phyloP scores from a whole-genome alignment of 2,113 vertebrate species.

The Cephalopholis sonnerati region DNA sequence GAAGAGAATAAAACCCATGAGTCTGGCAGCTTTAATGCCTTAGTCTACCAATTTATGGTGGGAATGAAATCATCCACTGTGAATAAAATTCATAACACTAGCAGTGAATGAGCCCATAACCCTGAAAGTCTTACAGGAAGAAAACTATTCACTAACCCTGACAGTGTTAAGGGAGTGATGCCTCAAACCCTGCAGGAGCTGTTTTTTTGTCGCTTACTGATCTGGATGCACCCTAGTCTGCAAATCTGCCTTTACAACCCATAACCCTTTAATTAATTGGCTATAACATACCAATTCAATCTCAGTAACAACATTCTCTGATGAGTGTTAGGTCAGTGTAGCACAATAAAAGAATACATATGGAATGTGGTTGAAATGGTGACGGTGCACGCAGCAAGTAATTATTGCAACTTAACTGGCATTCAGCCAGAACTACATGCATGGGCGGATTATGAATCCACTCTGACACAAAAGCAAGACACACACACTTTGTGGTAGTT shows the following conservation, averaged over 20 bases:
- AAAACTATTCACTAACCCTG: neutral
- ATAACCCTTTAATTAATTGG: neutral
- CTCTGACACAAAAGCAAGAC: too few relatives aligned
- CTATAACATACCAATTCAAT: neutral
- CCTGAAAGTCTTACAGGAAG: neutral
- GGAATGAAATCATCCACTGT: constrained; percentile 38
- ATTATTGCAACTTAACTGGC: too few relatives aligned
- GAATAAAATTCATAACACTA: constrained; percentile 22
- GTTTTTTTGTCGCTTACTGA: neutral
- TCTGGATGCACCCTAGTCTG: neutral
- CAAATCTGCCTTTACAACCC: neutral
- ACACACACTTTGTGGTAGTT: too few relatives aligned
- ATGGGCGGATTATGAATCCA: too few relatives aligned
- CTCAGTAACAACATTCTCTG: neutral
- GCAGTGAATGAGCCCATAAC: neutral
- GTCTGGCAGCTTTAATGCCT: constrained; percentile 37
- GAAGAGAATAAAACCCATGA: constrained; percentile 35
- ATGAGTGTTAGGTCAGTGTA: neutral
- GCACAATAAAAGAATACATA: too few relatives aligned
- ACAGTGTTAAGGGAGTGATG: neutral
- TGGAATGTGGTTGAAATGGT: too few relatives aligned
- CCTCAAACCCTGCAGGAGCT: neutral
- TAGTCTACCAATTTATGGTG: constrained; percentile 17
- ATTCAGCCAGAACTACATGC: too few relatives aligned
- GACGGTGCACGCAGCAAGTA: too few relatives aligned